Evolutionary conservation across 2,113 vertebrate species (phyloP).

Genomic region (Ictalurus punctatus): DNA sequence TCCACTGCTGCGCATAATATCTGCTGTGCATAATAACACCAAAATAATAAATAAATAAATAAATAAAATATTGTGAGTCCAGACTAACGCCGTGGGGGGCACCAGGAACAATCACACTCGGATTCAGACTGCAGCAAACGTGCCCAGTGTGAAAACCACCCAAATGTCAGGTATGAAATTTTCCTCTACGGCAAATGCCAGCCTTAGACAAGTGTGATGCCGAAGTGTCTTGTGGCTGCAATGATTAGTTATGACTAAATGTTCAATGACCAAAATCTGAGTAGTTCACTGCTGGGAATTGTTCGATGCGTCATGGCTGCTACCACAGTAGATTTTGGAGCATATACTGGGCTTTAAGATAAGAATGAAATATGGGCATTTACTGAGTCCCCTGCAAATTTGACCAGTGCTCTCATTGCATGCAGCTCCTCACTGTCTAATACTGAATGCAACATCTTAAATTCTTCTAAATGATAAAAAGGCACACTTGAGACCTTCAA

Average conservation of each 20-base stretch:
- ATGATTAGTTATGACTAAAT: not conserved
- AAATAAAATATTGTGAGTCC: no score
- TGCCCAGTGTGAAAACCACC: no score
- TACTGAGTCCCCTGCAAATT: conserved; percentile 1
- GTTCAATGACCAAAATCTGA: not conserved
- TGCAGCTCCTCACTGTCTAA: conserved; percentile 7
- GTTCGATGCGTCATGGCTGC: not conserved
- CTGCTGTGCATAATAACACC: no score
- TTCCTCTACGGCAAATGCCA: not conserved
- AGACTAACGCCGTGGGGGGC: no score
- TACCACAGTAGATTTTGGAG: not conserved
- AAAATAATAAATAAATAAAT: no score
- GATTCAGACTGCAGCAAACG: no score
- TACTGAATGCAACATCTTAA: conserved; percentile 20
- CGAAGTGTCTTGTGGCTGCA: not conserved
- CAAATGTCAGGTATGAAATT: conserved; percentile 16
- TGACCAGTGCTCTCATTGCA: conserved; percentile 1
- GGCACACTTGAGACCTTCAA: conserved; percentile 65
- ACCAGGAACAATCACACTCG: no score
- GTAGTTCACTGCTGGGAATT: not conserved
- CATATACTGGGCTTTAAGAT: not conserved
- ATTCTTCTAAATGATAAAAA: conserved; percentile 57
- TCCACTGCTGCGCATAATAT: no score
- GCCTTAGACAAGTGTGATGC: conserved; percentile 47
- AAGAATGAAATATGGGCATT: not conserved